Percentiles rank a stretch among this genome's conserved stretches.
Conservation (phyloP, 2,888 invertebrate species). For the Bruchidius siliquastri region DNA sequence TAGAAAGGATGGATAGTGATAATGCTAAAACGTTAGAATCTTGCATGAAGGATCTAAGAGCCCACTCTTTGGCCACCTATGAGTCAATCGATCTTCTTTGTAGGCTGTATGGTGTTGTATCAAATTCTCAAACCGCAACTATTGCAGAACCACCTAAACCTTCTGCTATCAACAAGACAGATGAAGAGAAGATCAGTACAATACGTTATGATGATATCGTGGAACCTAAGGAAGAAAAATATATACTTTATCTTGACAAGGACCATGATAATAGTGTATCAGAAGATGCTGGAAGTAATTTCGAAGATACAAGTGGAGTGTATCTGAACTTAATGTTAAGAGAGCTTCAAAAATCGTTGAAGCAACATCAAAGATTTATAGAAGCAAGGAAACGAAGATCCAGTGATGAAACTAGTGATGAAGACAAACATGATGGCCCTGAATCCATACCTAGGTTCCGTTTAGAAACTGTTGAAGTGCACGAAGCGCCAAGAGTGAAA, state of each 20-base stretch:
- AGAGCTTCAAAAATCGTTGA: slow-evolving; percentile 29
- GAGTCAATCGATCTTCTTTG: slow-evolving; percentile 33
- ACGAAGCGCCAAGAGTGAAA: neutral
- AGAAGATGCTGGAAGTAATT: slow-evolving; percentile 4
- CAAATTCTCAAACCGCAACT: slow-evolving; percentile 10
- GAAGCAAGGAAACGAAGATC: slow-evolving; percentile 28
- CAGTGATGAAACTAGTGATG: slow-evolving; percentile 14
- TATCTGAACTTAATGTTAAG: slow-evolving; percentile 27
- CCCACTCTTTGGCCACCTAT: slow-evolving; percentile 28
- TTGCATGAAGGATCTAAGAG: slow-evolving; percentile 21
- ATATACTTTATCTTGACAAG: slow-evolving; percentile 27
- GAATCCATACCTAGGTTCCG: slow-evolving; percentile 21
- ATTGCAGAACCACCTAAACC: neutral
- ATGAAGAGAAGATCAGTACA: slow-evolving; percentile 2
- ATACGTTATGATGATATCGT: slow-evolving; percentile 23
- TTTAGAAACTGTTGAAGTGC: slow-evolving; percentile 8
- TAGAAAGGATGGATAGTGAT: slow-evolving; percentile 19
- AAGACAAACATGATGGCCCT: slow-evolving; percentile 11
- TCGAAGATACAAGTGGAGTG: slow-evolving; percentile 16
- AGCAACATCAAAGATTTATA: slow-evolving; percentile 28
- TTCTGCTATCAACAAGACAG: neutral
- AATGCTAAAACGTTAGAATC: slow-evolving; percentile 2
- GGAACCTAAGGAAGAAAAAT: slow-evolving; percentile 29
- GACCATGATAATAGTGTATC: slow-evolving; percentile 7
- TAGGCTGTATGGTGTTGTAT: slow-evolving; percentile 27